phyloP scores from a whole-genome alignment of 2,797 vertebrate species.

The Karalla daura region DNA sequence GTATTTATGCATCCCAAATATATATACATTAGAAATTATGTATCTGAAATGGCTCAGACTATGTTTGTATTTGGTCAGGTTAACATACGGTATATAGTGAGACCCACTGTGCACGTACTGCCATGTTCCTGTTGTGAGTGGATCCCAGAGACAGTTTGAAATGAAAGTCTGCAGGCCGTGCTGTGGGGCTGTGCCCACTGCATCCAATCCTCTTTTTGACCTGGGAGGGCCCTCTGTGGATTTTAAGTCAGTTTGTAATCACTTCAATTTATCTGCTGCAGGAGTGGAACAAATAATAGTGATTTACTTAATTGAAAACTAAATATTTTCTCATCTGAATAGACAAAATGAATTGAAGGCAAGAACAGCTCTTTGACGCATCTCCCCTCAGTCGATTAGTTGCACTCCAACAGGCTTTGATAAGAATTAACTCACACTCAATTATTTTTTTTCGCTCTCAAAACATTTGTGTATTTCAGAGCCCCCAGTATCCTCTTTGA shows the following conservation, averaged over 20 bases:
- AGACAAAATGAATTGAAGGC: constrained; percentile 81
- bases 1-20: no score
- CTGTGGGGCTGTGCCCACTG: constrained; percentile 39
- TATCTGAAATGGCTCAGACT: no score
- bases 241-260: constrained; percentile 76
- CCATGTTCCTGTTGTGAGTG: background rate
- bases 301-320: constrained; percentile 86
- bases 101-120: background rate
- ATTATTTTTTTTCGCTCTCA: constrained; percentile 76
- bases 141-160: constrained; percentile 7
- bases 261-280: constrained; percentile 79
- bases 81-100: background rate
- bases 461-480: constrained; percentile 76
- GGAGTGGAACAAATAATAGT: constrained; percentile 83
- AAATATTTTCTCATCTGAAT: constrained; percentile 84
- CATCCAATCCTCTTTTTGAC: constrained; percentile 54
- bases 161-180: constrained; percentile 10
- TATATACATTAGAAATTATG: no score
- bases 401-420: constrained; percentile 85
- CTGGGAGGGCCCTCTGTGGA: constrained; percentile 59
- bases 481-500: constrained; percentile 68
- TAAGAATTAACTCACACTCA: constrained; percentile 84
- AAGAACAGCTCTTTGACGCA: constrained; percentile 74
- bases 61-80: background rate
- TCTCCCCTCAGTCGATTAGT: constrained; percentile 82